A percentile compares a stretch with the other conserved stretches of the same genome.
Conservation (phyloP, 2,113 vertebrate genomes). For the Atherinomorus stipes region DNA sequence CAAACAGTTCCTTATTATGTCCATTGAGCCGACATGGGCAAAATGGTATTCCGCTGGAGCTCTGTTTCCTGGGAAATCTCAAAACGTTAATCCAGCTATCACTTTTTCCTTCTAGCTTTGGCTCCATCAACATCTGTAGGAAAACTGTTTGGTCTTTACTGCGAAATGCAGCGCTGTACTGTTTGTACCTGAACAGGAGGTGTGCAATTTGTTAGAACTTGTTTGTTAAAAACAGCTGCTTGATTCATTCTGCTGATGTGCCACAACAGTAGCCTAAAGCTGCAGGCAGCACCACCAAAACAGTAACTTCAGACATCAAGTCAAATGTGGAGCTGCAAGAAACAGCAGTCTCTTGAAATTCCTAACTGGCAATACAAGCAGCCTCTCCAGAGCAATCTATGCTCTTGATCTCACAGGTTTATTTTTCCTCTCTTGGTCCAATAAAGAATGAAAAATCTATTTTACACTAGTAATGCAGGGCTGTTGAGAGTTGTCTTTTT, state of each 20-base stretch:
- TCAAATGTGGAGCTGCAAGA: not conserved
- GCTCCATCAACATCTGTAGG: not conserved
- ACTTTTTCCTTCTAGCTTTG: not conserved
- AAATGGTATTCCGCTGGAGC: not conserved
- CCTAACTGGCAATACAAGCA: not conserved
- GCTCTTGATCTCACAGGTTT: constrained; percentile 16
- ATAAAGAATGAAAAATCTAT: constrained; percentile 19
- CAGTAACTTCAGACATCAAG: not conserved
- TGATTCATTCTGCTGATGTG: constrained; percentile 6
- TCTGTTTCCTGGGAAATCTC: not conserved
- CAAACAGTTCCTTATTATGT: not conserved
- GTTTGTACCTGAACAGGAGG: not conserved
- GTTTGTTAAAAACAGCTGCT: constrained; percentile 8
- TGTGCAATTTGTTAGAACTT: not conserved
- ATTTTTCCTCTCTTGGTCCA: constrained; percentile 16
- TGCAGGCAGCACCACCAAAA: constrained; percentile 1
- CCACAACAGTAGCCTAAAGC: constrained; percentile 6
- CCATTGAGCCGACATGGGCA: not conserved
- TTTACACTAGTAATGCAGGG: not conserved
- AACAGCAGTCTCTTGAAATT: not conserved
- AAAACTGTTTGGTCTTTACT: not conserved
- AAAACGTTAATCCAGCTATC: not conserved
- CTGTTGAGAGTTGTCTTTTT: no score
- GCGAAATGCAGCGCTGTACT: not conserved
- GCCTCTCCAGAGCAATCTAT: constrained; percentile 10